These are phyloP conservation scores for Hydrolagus affinis DNA, from an alignment of 2,113 vertebrate genomes.

Conservation along the genomic window DNA sequence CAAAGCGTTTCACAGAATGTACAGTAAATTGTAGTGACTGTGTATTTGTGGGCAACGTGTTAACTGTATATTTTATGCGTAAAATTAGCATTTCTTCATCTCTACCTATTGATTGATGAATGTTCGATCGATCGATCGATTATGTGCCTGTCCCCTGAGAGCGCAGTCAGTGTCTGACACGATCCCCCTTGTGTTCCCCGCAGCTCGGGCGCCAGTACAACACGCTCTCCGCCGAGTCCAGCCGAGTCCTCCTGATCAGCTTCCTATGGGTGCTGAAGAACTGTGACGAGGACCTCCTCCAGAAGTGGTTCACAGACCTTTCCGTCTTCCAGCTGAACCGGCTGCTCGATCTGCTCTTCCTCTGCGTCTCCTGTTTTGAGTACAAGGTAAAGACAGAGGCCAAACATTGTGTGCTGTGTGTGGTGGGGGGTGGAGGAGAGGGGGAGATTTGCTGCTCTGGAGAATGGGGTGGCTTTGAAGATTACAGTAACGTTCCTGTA, in stretches of 20 bases:
- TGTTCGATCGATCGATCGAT: too few relatives aligned
- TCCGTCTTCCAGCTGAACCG: conserved; percentile 72
- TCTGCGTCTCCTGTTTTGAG: conserved; percentile 78
- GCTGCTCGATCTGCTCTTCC: conserved; percentile 73
- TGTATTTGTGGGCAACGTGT: too few relatives aligned
- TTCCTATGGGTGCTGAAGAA: conserved; percentile 86
- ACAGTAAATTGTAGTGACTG: too few relatives aligned
- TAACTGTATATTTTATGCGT: too few relatives aligned
- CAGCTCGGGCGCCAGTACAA: conserved; percentile 65
- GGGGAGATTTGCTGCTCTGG: too few relatives aligned
- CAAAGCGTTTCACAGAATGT: too few relatives aligned
- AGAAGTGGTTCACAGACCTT: conserved; percentile 74
- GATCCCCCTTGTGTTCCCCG: background rate
- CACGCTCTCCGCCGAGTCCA: conserved; percentile 70
- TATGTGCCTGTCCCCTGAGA: too few relatives aligned
- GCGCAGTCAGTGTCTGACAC: background rate
- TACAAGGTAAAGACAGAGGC: conserved; percentile 65
- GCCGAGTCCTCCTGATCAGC: conserved; percentile 72
- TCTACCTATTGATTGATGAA: too few relatives aligned
- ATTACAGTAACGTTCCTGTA: background rate
- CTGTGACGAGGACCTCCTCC: conserved; percentile 63
- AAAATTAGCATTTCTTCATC: too few relatives aligned
- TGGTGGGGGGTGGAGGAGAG: too few relatives aligned
- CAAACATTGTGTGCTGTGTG: too few relatives aligned
- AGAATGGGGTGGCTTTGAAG: background rate